Evolutionary conservation across 64 coral and sea anemone genomes (phyloP), one percentile per base, ranked within the genome.

Genomic region (Pachyseris speciosa): DNA sequence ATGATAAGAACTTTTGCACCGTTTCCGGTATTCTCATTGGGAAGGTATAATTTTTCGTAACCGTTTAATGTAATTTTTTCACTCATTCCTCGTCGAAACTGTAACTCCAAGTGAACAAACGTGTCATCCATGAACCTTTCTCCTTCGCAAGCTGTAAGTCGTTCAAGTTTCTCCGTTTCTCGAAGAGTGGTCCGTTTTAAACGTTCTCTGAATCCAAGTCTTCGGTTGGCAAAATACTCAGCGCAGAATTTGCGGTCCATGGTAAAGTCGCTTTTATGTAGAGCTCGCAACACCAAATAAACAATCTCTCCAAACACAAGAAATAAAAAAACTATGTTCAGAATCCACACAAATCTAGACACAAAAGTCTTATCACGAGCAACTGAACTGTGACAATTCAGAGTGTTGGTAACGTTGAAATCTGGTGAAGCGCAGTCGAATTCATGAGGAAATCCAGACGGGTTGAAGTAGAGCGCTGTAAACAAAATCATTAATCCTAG

Each of bases 121-220:
- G 75, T 39, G 37, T 75, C 85, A 74, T 87, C 85, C 27, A 74
- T 24, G 7, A 30, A 17, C 16, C 28, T 60, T 13, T 27, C 37
- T 9, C 10, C 36, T 38, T 87, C 50, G 26, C 33, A 45, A 13
- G n/a, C 15, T 26, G n/a, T 24, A 16, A 58, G 49, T 48, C 5
- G 75, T n/a, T n/a, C n/a, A 16, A 37, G 67, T 47, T 26, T 87
- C 85, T 87, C 49, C 49, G 85, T 75, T 19, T 74, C 32, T 87
- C 61, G 3, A n/a, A 74, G 37, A 11, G 44, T 87, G 25, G 16
- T 47, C 40, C 3, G 40, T 12, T 59, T 15, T 39, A 52, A 36
- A 24, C 24, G 17, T 45, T 19, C 59, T 31, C 36, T 53, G 32
- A 42, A 74, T 0, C 31, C 2, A 55, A 10, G 20, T n/a, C 50